Evolutionary conservation across 92 coral and sea anemone species (phyloP).

Genomic region (Parazoanthus swiftii): DNA sequence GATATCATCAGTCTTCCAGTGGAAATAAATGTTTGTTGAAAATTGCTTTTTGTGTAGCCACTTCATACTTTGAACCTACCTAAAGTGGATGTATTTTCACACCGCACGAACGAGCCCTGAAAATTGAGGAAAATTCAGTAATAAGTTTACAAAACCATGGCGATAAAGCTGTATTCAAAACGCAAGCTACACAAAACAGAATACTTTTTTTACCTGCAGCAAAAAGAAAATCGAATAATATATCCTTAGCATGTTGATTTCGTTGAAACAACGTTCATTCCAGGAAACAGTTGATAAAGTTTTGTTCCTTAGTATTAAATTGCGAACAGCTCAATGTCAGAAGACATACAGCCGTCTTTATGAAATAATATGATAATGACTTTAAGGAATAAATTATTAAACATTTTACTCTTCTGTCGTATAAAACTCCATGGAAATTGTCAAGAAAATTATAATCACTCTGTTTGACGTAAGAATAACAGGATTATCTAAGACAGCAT

Average conservation of each 20-base stretch:
- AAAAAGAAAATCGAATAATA: slow-evolving; percentile 1
- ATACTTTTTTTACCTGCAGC: slow-evolving; percentile 22
- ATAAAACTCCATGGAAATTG: slow-evolving; percentile 32
- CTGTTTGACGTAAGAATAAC: slow-evolving; percentile 7
- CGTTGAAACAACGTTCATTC: neutral
- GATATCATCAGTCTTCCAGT: neutral
- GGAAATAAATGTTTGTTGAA: neutral
- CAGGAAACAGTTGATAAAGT: neutral
- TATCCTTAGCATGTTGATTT: slow-evolving; percentile 14
- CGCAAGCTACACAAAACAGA: neutral
- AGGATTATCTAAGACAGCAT: neutral
- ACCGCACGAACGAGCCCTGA: slow-evolving; percentile 9
- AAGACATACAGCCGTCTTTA: neutral
- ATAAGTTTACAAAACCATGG: neutral
- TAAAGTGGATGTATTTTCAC: slow-evolving; percentile 11
- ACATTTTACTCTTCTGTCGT: slow-evolving; percentile 25
- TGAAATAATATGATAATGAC: slow-evolving; percentile 50
- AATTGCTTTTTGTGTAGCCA: neutral
- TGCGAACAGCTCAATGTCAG: neutral
- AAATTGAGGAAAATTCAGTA: neutral
- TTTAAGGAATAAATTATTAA: slow-evolving; percentile 52
- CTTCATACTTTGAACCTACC: neutral
- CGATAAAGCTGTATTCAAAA: neutral
- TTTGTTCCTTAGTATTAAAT: neutral
- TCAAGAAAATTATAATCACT: neutral